A percentile compares a stretch with the other conserved stretches of the same genome.
Conservation (phyloP, 2,113 vertebrate species). For the Triplophysa tibetana region DNA sequence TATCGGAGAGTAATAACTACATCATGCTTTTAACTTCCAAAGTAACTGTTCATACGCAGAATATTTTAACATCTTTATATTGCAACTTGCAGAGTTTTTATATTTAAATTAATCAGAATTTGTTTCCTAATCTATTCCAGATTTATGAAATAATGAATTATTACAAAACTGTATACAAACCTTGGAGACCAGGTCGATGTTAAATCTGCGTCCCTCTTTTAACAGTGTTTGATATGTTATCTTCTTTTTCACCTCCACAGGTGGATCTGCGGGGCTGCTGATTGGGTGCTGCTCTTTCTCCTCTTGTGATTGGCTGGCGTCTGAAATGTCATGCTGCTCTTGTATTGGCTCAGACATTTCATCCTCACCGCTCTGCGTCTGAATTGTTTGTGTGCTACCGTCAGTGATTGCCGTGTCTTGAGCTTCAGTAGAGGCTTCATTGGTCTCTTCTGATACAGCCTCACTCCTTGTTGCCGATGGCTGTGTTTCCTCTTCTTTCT, state of each 20-base stretch:
- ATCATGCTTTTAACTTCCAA: neutral
- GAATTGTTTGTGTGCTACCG: neutral
- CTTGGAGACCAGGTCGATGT: conserved; percentile 96
- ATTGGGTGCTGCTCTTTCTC: conserved; percentile 30
- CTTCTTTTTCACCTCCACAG: conserved; percentile 66
- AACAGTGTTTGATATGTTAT: conserved; percentile 82
- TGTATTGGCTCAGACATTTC: conserved; percentile 40
- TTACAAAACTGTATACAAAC: conserved; percentile 62
- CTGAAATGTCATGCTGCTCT: conserved; percentile 48
- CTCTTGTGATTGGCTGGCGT: conserved; percentile 35
- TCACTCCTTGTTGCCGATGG: neutral
- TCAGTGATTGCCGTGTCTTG: conserved; percentile 18
- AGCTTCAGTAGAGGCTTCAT: conserved; percentile 43
- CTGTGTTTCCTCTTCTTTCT: conserved; percentile 63
- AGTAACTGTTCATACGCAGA: neutral
- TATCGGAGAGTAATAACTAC: neutral
- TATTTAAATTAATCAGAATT: neutral
- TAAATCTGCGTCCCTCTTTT: conserved; percentile 92
- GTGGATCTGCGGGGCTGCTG: conserved; percentile 52
- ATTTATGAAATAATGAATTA: neutral
- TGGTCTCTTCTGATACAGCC: conserved; percentile 13
- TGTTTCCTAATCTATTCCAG: no score
- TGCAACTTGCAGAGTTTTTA: neutral
- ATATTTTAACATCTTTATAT: neutral
- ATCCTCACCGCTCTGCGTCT: conserved; percentile 16